Base-by-base conservation (phyloP, 2,888 invertebrate genomes). In the Drosophila koepferae region DNA sequence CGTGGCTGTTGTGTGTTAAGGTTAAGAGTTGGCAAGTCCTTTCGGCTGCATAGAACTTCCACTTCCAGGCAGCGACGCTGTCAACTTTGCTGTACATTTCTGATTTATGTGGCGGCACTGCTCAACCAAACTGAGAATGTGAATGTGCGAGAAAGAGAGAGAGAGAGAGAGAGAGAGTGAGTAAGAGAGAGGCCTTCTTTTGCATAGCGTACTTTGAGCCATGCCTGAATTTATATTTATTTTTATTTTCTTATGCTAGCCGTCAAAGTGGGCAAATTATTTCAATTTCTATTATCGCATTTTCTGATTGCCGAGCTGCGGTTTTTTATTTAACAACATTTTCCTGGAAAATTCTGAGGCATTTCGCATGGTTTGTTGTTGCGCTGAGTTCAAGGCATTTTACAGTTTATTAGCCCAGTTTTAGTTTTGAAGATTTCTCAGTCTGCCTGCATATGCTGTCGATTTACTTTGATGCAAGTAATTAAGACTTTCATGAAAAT, bases 201-300 rank as follows among this genome's bases (percentile, higher is more conserved):
- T 71, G 63, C 80, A 79, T 68, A 70, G 85, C 71, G 55, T 43
- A 64, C 71, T 71, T 67, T 60, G 58, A 64, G 59, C 62, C 72
- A 53, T 60, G 60, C 64, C 80, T 68, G 62, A 64, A 68, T 65
- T 64, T 68, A 72, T 63, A 49, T 59, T 55, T 55, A 38, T 56
- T 38, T 54, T 65, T 63, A 70, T 55, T 74, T 62, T 55, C 51
- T 64, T 43, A 53, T 66, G 66, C 70, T 67, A 53, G 80, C 77
- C 82, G 73, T 70, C 74, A 82, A 82, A 88, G 81, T 81, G 86
- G 89, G 82, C 83, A 90, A 90, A 86, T 86, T 90, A 86, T 86
- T 90, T 86, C 88, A 86, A 90, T 90, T 86, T 81, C 88, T 83
- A 86, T 86, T 86, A 86, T 90, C 88, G 90, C 86, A 82, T 90